Base-by-base conservation (phyloP, 2,113 vertebrate genomes). In the Varanus salvator region DNA sequence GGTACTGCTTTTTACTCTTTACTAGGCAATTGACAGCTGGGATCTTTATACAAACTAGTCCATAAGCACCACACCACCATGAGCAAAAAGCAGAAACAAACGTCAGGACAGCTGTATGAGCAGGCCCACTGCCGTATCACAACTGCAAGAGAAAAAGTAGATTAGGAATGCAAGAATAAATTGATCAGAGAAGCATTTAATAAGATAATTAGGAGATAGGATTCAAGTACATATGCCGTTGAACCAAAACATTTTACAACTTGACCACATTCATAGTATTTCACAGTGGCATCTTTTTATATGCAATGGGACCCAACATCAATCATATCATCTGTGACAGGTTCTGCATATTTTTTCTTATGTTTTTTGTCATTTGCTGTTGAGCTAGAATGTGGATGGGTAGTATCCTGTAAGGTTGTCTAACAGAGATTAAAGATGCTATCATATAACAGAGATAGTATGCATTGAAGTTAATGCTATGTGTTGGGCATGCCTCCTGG, bases 371-470 rank as follows among this genome's bases (percentile, higher is more conserved):
- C 76, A 80, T 92, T 93, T 90, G 54, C 84, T 90, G 95, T 93
- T 91, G 91, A 90, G 60, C 80, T 90, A 89, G 92, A 89, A 84
- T 94, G 87, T 93, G 85, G 91, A 54, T 31, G 71, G n/a, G 4
- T 68, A 34, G 29, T 92, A 90, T 93, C 80, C 89, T 48, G 90
- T 52, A 84, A 68, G 90, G 90, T 68, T 31, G 6, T 80, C 88
- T 44, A 44, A 44, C 38, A 44, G 38, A 44, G 86, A 54, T 83
- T 89, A 29, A 52, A 57, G 90, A 50, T 72, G 25, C 76, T 87
- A n/a, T 92, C 91, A 76, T 83, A 92, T 74, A 87, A 38, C 19
- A 19, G 17, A 19, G 19, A 75, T 38, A 14, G 12, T 75, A 38
- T 19, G 34, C 34, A n/a, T 21, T 38, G 72, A 74, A n/a, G 74